Percentiles rank a stretch among this genome's conserved stretches.
Conservation (phyloP, 2,113 vertebrate species). For the Sylvicapra grimmia region DNA sequence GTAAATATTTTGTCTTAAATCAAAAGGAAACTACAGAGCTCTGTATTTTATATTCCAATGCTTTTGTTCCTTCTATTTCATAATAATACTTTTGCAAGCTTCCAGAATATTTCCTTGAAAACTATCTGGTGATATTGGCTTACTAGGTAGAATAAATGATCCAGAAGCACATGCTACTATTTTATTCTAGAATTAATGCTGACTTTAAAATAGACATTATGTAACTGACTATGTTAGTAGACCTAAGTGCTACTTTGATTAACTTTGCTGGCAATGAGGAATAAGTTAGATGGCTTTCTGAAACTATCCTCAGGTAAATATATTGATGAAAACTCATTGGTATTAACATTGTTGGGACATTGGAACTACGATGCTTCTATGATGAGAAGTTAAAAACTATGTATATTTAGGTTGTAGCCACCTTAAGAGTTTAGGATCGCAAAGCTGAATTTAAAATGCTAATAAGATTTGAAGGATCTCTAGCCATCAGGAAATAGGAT, state of each 20-base stretch:
- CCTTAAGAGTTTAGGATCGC: not conserved
- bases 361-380: not conserved
- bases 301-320: not conserved
- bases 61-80: not conserved
- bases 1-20: not conserved
- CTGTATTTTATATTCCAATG: not conserved
- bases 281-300: not conserved
- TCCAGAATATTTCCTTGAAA: not conserved
- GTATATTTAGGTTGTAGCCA: not conserved
- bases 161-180: not conserved
- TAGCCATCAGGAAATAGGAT: not conserved
- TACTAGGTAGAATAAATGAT: not conserved
- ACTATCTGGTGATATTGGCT: not conserved
- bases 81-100: not conserved
- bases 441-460: constrained; percentile 6
- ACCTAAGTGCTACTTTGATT: not conserved
- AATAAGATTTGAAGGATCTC: not conserved
- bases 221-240: not conserved
- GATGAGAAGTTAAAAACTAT: not conserved
- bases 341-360: not conserved
- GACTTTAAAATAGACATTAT: not conserved
- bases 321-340: not conserved
- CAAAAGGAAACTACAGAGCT: not conserved
- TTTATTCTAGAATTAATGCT: not conserved
- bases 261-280: not conserved